A percentile compares a stretch with the other conserved stretches of the same genome.
phyloP scores from a whole-genome alignment of 2,888 invertebrate genomes.

The Sminthurides aquaticus region DNA sequence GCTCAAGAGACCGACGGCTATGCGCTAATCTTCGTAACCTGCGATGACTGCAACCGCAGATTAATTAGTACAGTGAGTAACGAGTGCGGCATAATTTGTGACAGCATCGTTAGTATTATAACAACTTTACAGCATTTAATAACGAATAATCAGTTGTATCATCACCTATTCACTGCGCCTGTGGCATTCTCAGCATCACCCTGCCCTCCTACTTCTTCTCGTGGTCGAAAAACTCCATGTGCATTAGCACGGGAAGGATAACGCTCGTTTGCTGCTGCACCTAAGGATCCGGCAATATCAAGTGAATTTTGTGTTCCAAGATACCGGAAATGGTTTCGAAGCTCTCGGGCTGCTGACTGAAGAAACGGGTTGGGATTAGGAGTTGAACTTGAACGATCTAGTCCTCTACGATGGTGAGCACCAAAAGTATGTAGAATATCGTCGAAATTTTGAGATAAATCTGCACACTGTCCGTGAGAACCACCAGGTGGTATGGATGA shows the following conservation, averaged over 20 bases:
- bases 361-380: conserved; percentile 40
- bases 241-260: conserved; percentile 25
- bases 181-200: no score
- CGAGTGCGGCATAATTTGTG: no score
- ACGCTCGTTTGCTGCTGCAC: conserved; percentile 22
- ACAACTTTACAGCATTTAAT: no score
- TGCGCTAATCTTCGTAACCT: conserved; percentile 41
- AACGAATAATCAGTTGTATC: no score
- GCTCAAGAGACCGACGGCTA: conserved; percentile 38
- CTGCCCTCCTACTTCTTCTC: no score
- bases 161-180: no score
- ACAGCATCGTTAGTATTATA: no score
- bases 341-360: conserved; percentile 37
- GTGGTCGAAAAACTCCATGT: conserved; percentile 37
- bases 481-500: background rate
- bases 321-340: conserved; percentile 36
- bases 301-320: conserved; percentile 38
- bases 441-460: background rate
- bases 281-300: conserved; percentile 33
- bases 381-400: conserved; percentile 8
- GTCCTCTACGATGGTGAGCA: background rate
- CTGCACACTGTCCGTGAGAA: background rate
- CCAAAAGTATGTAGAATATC: background rate
- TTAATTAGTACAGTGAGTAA: no score
- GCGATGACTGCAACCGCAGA: no score